Conservation (phyloP, 2,888 invertebrate genomes). For the Phasia obesa region DNA sequence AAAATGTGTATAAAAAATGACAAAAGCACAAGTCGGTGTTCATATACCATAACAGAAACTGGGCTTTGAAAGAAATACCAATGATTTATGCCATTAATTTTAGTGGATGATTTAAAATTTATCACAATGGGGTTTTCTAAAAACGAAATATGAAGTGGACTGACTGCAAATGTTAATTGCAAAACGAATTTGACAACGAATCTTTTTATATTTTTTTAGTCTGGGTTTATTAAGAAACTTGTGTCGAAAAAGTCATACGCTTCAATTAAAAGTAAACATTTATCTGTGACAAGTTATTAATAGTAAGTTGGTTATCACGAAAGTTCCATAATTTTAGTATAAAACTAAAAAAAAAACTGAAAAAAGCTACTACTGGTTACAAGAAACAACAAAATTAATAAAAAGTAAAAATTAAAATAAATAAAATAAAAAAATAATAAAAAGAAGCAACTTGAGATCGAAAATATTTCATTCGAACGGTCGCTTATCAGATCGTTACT, state of each 20-base stretch:
- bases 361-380: background rate
- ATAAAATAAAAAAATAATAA: conserved; percentile 9
- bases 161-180: background rate
- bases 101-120: conserved; percentile 5
- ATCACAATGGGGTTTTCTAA: conserved; percentile 25
- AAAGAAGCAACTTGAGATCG: conserved; percentile 19
- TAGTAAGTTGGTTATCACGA: no score
- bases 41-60: conserved; percentile 1
- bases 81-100: conserved; percentile 19
- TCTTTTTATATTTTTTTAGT: background rate
- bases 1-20: no score
- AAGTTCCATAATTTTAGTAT: no score
- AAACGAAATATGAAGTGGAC: no score
- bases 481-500: conserved; percentile 19
- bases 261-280: no score
- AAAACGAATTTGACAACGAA: background rate
- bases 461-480: conserved; percentile 13
- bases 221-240: no score
- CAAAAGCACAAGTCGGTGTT: no score
- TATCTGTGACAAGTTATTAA: no score
- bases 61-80: conserved; percentile 4
- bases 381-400: background rate
- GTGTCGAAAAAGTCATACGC: no score
- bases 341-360: background rate
- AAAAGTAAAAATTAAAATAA: background rate